These are phyloP conservation scores for Thera britannica DNA, from an alignment of 2,888 invertebrate genomes.

Conservation along the genomic window DNA sequence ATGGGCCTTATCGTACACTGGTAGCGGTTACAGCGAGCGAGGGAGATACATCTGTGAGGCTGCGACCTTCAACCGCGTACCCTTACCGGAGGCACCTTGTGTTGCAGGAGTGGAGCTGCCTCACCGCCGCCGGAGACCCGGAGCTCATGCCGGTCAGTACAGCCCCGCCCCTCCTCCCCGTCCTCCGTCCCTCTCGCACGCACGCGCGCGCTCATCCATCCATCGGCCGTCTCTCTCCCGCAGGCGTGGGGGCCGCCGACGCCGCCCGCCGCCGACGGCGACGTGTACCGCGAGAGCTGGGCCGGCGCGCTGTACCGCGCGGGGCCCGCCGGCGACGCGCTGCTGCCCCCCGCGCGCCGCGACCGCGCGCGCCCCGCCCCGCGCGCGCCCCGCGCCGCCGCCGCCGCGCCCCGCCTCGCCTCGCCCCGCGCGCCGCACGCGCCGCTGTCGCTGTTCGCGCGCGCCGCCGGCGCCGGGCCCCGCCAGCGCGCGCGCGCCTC, in stretches of 20 bases:
- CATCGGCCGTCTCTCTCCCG: neutral
- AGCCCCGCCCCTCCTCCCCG: neutral
- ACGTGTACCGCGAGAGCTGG: conserved; percentile 94
- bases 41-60: too few relatives aligned
- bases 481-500: conserved; percentile 85
- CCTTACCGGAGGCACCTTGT: conserved; percentile 4
- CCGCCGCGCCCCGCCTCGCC: conserved; percentile 89
- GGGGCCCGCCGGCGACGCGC: conserved; percentile 87
- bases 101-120: conserved; percentile 91
- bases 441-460: conserved; percentile 90
- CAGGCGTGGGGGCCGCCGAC: conserved; percentile 89
- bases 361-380: conserved; percentile 90
- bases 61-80: too few relatives aligned
- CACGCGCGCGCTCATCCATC: neutral
- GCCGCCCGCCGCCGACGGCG: conserved; percentile 96
- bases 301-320: conserved; percentile 94
- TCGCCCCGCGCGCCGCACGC: conserved; percentile 91
- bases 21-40: too few relatives aligned
- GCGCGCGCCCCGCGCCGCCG: conserved; percentile 87
- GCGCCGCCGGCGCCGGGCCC: conserved; percentile 83
- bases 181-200: neutral
- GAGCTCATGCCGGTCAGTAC: conserved; percentile 90
- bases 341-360: conserved; percentile 88
- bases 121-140: conserved; percentile 86
- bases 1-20: too few relatives aligned